Percentiles rank a stretch among this genome's conserved stretches.
phyloP scores from a whole-genome alignment of 2,797 vertebrate species.

The Enteromius thamalakanensis region DNA sequence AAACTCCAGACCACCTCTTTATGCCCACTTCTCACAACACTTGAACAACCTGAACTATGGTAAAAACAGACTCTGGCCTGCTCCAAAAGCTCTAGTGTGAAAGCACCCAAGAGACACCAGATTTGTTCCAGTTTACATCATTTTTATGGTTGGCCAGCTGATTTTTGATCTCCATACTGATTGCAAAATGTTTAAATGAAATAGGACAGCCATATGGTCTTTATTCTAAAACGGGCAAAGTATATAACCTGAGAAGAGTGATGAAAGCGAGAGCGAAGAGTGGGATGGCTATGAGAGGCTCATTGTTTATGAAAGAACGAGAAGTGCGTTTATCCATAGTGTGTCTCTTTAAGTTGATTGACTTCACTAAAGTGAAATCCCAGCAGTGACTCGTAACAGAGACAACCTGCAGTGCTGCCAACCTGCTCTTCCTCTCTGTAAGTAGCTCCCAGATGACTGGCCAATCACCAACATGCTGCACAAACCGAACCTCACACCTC shows the following conservation, averaged over 20 bases:
- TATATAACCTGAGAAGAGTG: conserved; percentile 30
- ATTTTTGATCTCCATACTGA: conserved; percentile 27
- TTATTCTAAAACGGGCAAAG: conserved; percentile 16
- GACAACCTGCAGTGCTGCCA: conserved; percentile 93
- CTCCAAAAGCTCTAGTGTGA: conserved; percentile 6
- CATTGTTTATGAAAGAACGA: conserved; percentile 96
- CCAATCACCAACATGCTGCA: conserved; percentile 86
- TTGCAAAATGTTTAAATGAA: conserved; percentile 30
- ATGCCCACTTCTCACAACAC: neutral
- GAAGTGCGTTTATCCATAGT: conserved; percentile 88
- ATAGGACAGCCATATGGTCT: conserved; percentile 38
- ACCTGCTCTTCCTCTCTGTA: conserved; percentile 84
- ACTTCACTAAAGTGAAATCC: conserved; percentile 84
- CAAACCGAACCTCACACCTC: conserved; percentile 76
- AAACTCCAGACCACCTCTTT: neutral
- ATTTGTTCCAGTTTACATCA: conserved; percentile 22
- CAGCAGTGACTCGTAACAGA: conserved; percentile 92
- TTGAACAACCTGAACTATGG: neutral
- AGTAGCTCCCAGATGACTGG: conserved; percentile 59
- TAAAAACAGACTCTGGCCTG: neutral
- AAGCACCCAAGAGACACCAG: conserved; percentile 33
- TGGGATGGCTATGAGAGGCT: conserved; percentile 32
- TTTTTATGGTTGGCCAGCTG: conserved; percentile 13
- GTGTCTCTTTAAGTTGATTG: conserved; percentile 82
- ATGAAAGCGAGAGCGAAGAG: conserved; percentile 28